These are phyloP conservation scores for Chinchilla lanigera DNA, from an alignment of 2,113 vertebrate genomes.

Conservation along the genomic window DNA sequence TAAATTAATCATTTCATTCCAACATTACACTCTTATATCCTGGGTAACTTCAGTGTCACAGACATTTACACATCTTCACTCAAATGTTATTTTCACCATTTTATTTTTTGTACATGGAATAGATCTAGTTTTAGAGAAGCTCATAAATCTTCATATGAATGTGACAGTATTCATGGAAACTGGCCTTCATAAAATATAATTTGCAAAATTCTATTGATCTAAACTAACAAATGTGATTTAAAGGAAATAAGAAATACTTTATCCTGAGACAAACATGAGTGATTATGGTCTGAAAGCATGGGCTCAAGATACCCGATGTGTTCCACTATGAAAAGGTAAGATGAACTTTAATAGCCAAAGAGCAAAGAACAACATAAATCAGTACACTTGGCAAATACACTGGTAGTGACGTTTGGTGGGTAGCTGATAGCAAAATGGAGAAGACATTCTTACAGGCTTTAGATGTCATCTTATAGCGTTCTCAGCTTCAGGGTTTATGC, in stretches of 20 bases:
- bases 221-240: not conserved
- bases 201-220: constrained; percentile 11
- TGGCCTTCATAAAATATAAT: constrained; percentile 38
- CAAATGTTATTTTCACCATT: constrained; percentile 38
- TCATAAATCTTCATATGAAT: constrained; percentile 18
- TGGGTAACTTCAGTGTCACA: not conserved
- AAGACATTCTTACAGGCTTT: not conserved
- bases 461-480: not conserved
- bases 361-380: not conserved
- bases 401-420: not conserved
- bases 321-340: not conserved
- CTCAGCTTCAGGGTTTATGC: not conserved
- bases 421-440: not conserved
- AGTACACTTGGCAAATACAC: not conserved
- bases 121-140: constrained; percentile 43
- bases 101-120: not conserved
- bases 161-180: not conserved
- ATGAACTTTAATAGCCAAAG: not conserved
- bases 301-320: not conserved
- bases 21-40: not conserved
- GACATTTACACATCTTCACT: constrained; percentile 23
- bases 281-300: not conserved
- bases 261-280: not conserved
- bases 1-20: constrained; percentile 56
- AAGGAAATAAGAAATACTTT: not conserved